Conservation (phyloP, 2,797 vertebrate genomes). For the Syngnathus rostellatus region DNA sequence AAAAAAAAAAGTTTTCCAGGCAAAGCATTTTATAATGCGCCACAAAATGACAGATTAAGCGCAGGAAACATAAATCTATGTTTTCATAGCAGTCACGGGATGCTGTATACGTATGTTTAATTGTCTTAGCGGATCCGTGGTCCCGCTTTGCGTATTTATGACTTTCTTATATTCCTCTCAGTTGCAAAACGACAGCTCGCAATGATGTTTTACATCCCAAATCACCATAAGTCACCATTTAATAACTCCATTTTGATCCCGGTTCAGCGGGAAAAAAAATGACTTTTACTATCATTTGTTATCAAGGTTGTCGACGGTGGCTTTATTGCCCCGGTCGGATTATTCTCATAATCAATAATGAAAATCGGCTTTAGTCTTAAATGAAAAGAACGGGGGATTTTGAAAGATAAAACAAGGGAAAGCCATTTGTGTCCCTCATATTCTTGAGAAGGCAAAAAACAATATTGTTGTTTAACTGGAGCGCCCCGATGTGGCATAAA, state of each 20-base stretch:
- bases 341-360: not conserved
- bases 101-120: conserved; percentile 22
- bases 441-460: conserved; percentile 26
- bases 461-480: conserved; percentile 40
- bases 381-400: not conserved
- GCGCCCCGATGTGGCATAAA: conserved; percentile 26
- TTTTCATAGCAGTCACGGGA: conserved; percentile 12
- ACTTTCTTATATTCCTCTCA: not conserved
- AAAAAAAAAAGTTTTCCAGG: not conserved
- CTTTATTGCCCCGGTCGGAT: not conserved
- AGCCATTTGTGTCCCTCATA: conserved; percentile 34
- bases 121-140: not conserved
- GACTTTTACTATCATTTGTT: not conserved
- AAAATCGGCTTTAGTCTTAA: not conserved
- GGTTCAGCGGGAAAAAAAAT: not conserved
- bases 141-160: not conserved
- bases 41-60: conserved; percentile 19
- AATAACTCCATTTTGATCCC: not conserved
- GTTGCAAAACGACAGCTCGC: not conserved
- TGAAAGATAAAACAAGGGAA: conserved; percentile 21
- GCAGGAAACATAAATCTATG: conserved; percentile 17
- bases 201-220: not conserved
- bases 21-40: not conserved
- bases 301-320: not conserved
- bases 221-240: not conserved